Evolutionary conservation across 2,888 invertebrate genomes (phyloP).

Genomic region (Galerucella calmariensis): DNA sequence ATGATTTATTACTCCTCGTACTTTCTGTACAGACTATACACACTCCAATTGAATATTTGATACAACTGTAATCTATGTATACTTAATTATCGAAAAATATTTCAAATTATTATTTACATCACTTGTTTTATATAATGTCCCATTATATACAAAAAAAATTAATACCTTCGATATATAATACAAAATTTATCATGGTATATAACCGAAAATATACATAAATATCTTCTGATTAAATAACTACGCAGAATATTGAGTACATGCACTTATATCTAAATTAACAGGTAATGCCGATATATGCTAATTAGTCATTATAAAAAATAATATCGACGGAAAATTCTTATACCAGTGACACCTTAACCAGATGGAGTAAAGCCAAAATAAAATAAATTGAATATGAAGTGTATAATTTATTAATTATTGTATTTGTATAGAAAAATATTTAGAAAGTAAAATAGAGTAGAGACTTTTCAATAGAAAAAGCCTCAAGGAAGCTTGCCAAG

Average conservation of each 20-base stretch:
- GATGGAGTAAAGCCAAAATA: too few relatives aligned
- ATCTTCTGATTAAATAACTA: not conserved
- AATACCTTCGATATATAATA: conserved; percentile 14
- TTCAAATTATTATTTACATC: not conserved
- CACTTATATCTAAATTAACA: conserved; percentile 4
- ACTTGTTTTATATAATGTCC: conserved; percentile 1
- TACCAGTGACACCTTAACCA: too few relatives aligned
- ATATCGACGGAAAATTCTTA: too few relatives aligned
- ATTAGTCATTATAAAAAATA: too few relatives aligned
- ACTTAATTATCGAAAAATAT: conserved; percentile 1
- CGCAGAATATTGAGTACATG: conserved; percentile 21
- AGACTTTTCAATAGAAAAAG: too few relatives aligned
- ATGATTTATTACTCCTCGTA: too few relatives aligned
- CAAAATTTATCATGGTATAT: not conserved
- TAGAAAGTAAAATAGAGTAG: too few relatives aligned
- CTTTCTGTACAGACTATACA: too few relatives aligned
- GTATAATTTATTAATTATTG: too few relatives aligned
- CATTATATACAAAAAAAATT: conserved; percentile 21
- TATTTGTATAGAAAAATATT: too few relatives aligned
- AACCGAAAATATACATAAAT: conserved; percentile 10
- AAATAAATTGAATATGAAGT: too few relatives aligned
- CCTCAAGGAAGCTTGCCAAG: too few relatives aligned
- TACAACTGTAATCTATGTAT: not conserved
- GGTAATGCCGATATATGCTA: not conserved
- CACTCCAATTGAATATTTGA: not conserved